Base-by-base conservation (phyloP, 1,140 invertebrate genomes). In the Semibalanus balanoides region DNA sequence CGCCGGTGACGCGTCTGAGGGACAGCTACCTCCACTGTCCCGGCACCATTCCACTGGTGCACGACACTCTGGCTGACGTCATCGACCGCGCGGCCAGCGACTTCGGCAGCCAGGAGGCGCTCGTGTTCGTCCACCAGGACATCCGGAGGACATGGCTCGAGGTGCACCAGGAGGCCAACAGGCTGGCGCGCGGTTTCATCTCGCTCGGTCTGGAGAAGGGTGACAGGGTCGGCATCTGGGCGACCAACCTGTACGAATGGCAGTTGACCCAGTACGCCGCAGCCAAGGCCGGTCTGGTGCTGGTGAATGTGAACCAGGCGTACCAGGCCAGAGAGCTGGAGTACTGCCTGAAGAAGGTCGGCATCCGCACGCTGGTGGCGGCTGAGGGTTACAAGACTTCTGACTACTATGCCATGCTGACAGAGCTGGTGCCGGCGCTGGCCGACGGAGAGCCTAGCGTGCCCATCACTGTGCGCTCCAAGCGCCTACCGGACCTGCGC, bases 161-260 rank as follows among this genome's bases (percentile, higher is more conserved):
- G 75, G 81, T 93, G 0, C 78, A 90, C 7, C 81, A 85, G 31
- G 85, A 91, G 81, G 89, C 89, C 3, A 91, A 97, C 81, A 87
- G 88, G 40, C 81, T 98, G 0, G 95, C 94, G 3, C 90, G 91
- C n/a, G 92, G 93, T 0, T 85, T 98, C 0, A 82, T 89, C 82
- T 89, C 87, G 31, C 81, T 96, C 22, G 95, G 95, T 0, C 82
- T 98, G 19, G 81, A 89, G 77, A 87, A 85, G 74, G 94, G 94
- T 0, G 96, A 98, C 81, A 83, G 92, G 17, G 80, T 99, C 3
- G 96, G 92, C 0, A 86, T 98, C 25, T 97, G 93, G 92, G 89
- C 90, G 0, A 94, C 95, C 0, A 99, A 98, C 83, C 86, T 87
- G 31, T 81, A 89, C 11, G 90, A 93, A 80, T 99, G 95, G 95